These are phyloP conservation scores for Exephanes ischioxanthus DNA, from an alignment of 2,888 invertebrate genomes.

Conservation along the genomic window DNA sequence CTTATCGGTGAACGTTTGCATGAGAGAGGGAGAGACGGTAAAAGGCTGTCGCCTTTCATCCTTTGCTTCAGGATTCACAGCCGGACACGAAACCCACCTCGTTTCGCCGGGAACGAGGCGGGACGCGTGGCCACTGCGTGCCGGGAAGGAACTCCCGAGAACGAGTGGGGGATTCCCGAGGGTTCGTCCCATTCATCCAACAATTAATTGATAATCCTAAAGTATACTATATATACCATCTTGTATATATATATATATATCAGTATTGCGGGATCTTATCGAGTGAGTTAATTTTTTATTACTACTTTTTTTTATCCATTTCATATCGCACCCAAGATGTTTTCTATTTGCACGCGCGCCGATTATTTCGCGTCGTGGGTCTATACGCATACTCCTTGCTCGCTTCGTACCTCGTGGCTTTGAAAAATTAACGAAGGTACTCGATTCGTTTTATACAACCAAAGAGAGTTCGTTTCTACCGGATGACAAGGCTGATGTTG, in stretches of 20 bases:
- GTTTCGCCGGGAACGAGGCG: constrained; percentile 38
- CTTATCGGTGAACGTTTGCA: constrained; percentile 64
- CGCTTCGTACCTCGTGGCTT: constrained; percentile 8
- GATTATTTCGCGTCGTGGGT: neutral
- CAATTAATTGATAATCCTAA: constrained; percentile 1
- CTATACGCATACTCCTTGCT: neutral
- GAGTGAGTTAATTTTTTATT: neutral
- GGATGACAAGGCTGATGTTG: constrained; percentile 57
- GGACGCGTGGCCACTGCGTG: constrained; percentile 26
- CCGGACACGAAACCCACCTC: constrained; percentile 34
- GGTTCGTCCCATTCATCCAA: neutral
- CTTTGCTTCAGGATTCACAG: constrained; percentile 24
- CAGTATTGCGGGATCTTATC: neutral
- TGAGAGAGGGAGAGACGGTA: constrained; percentile 72
- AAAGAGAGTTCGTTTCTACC: constrained; percentile 47
- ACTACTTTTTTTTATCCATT: neutral
- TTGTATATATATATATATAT: no score
- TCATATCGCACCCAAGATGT: neutral
- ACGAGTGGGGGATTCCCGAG: neutral
- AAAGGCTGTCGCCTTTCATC: constrained; percentile 66
- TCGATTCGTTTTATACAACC: neutral
- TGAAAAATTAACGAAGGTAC: constrained; percentile 64
- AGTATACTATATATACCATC: neutral
- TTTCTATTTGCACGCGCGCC: neutral
- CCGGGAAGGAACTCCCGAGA: constrained; percentile 8